Conservation (phyloP, 2,797 vertebrate genomes). For the Apodemus agrarius region DNA sequence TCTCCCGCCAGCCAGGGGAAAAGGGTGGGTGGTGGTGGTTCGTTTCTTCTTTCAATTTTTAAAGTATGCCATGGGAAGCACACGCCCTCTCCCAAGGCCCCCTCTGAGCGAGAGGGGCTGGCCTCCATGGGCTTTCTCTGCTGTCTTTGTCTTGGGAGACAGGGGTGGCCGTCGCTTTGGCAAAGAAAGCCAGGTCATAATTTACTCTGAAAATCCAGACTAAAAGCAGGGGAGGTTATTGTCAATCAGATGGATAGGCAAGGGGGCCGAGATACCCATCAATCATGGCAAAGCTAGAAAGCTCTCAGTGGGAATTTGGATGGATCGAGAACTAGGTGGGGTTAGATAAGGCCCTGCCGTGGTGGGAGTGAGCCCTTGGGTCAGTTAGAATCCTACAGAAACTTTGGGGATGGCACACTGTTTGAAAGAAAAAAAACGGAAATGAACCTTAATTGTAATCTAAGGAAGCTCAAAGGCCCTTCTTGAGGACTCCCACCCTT, state of each 20-base stretch:
- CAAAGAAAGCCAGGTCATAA: constrained; percentile 37
- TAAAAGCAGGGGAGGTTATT: not conserved
- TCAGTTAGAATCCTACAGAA: constrained; percentile 75
- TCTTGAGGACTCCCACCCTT: constrained; percentile 54
- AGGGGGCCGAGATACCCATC: constrained; percentile 26
- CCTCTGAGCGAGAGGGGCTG: not conserved
- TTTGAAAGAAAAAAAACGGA: constrained; percentile 87
- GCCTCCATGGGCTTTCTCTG: constrained; percentile 52
- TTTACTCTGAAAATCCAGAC: constrained; percentile 12
- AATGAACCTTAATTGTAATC: constrained; percentile 90
- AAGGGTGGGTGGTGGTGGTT: constrained; percentile 68
- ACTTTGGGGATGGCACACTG: constrained; percentile 88
- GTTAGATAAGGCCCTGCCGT: constrained; percentile 70
- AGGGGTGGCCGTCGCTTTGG: constrained; percentile 46
- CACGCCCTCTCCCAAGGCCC: not conserved
- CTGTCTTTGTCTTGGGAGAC: constrained; percentile 40
- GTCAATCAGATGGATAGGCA: constrained; percentile 11
- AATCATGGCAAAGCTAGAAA: constrained; percentile 59
- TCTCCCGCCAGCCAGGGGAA: constrained; percentile 75
- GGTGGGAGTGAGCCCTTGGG: constrained; percentile 51
- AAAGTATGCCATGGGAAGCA: constrained; percentile 29
- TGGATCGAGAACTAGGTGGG: constrained; percentile 48
- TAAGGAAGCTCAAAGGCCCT: constrained; percentile 89
- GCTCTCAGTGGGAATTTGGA: constrained; percentile 63
- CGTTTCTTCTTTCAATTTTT: constrained; percentile 63